Percentiles rank a stretch among this genome's conserved stretches.
These are phyloP conservation scores for Acromyrmex echinatior DNA, from an alignment of 1,140 invertebrate genomes.

Conservation along the genomic window DNA sequence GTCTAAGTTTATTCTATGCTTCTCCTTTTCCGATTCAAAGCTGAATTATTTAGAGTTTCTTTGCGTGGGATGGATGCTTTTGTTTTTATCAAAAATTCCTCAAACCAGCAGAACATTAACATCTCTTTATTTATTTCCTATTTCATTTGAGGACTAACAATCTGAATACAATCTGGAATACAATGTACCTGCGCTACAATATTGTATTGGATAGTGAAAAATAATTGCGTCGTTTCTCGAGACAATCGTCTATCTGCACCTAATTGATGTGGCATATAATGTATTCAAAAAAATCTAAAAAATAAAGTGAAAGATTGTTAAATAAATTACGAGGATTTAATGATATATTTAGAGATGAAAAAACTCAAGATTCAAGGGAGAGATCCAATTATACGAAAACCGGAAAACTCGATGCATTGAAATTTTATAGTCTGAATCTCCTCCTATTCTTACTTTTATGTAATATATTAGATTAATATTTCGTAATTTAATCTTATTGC, in stretches of 20 bases:
- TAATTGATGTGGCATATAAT: conserved; percentile 11
- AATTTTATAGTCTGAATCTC: neutral
- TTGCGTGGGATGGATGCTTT: conserved; percentile 30
- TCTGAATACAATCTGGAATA: conserved; percentile 41
- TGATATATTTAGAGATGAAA: neutral
- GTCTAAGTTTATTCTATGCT: conserved; percentile 4
- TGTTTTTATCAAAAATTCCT: conserved; percentile 46
- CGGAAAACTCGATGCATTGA: neutral
- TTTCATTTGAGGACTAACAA: conserved; percentile 23
- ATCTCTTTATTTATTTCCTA: conserved; percentile 36
- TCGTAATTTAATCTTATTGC: conserved; percentile 8
- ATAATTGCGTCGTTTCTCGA: conserved; percentile 1
- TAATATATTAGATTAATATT: neutral
- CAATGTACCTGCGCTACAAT: neutral
- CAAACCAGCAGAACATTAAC: neutral
- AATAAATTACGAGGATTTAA: neutral
- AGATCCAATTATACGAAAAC: neutral
- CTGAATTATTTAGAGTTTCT: conserved; percentile 35
- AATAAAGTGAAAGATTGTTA: neutral
- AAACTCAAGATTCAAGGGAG: neutral
- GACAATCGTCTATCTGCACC: neutral
- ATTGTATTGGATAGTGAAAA: neutral
- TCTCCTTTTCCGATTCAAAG: neutral
- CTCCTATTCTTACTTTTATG: neutral
- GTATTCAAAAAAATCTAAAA: neutral